Percentiles rank a stretch among this genome's conserved stretches.
These are phyloP conservation scores for Hemitrygon akajei DNA, from an alignment of 2,797 vertebrate species.

Conservation along the genomic window DNA sequence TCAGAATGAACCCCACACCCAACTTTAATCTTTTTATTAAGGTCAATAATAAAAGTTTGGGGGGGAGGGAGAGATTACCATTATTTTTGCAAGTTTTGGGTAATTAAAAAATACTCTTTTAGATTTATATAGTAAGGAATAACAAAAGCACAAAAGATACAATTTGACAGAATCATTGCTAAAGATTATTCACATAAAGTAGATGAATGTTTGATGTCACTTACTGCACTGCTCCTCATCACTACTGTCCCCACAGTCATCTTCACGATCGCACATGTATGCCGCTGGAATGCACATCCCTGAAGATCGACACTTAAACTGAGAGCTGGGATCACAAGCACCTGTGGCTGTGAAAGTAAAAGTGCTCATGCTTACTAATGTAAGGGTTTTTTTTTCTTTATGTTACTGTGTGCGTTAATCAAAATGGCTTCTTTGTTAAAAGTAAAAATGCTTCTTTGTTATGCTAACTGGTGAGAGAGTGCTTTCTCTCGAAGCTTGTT, in stretches of 20 bases:
- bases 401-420: too few species aligned
- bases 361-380: neutral
- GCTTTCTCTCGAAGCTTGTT: too few species aligned
- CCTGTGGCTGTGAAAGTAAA: conserved; percentile 68
- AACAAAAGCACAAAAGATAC: neutral
- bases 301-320: conserved; percentile 84
- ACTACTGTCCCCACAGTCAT: conserved; percentile 94
- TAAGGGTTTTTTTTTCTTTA: too few species aligned
- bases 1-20: too few species aligned
- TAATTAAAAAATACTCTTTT: neutral
- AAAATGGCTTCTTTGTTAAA: too few species aligned
- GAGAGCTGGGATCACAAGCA: conserved; percentile 73
- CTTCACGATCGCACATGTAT: conserved; percentile 93
- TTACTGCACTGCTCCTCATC: conserved; percentile 89
- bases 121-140: neutral
- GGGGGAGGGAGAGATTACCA: too few species aligned
- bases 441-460: too few species aligned
- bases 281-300: conserved; percentile 89
- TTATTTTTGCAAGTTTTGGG: too few species aligned
- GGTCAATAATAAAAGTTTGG: too few species aligned
- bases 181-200: neutral
- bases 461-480: too few species aligned
- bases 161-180: neutral
- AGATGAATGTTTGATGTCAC: conserved; percentile 30
- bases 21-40: too few species aligned